These are phyloP conservation scores for Corvus cornix DNA, from an alignment of 2,113 vertebrate genomes.

Conservation along the genomic window DNA sequence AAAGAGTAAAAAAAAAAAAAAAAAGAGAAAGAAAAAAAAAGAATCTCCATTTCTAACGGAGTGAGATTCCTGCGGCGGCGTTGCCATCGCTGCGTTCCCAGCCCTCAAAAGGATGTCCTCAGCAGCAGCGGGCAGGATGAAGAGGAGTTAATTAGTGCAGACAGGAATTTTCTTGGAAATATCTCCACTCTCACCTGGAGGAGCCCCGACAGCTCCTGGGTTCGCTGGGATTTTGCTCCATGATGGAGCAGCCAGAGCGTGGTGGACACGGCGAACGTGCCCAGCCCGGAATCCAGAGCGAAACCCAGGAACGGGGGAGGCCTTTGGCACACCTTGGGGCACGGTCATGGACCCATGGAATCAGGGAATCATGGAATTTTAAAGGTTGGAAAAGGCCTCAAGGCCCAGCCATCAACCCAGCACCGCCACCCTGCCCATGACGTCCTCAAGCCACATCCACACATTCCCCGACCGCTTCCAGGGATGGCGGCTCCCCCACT, in stretches of 20 bases:
- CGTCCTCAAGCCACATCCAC: neutral
- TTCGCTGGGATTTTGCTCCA: rapidly evolving
- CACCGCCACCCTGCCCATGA: rapidly evolving
- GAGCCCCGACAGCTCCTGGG: neutral
- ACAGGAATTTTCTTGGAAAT: neutral
- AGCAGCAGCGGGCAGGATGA: neutral
- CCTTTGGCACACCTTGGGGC: rapidly evolving
- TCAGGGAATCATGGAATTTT: rapidly evolving
- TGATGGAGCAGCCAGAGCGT: rapidly evolving
- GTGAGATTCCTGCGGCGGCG: neutral
- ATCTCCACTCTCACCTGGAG: neutral
- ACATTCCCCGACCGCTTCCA: rapidly evolving
- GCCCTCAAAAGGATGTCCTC: neutral
- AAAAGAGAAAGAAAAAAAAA: neutral
- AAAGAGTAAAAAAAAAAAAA: neutral
- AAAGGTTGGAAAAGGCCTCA: neutral
- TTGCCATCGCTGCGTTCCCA: neutral
- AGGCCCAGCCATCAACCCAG: neutral
- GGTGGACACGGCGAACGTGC: neutral
- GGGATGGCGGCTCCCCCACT: neutral
- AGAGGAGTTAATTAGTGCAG: neutral
- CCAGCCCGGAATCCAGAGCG: rapidly evolving
- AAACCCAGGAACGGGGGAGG: rapidly evolving
- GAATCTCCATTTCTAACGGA: neutral
- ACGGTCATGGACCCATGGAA: rapidly evolving